Percentiles rank a stretch among this genome's conserved stretches.
Evolutionary conservation across 2,888 invertebrate genomes (phyloP).

Genomic region (Drosophila kanekoi): DNA sequence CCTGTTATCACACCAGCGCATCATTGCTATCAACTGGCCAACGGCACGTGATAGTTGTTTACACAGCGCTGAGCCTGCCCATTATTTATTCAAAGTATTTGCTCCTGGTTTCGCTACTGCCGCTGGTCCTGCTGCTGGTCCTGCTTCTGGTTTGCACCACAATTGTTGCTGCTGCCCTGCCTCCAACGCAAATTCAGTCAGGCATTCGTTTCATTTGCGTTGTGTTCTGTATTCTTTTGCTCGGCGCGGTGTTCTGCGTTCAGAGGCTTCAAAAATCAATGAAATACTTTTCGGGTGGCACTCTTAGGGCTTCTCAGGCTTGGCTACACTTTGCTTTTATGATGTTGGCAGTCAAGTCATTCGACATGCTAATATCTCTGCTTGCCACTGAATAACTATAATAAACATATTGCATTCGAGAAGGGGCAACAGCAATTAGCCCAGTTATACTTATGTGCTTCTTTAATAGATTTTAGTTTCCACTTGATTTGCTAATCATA

Average conservation of each 20-base stretch:
- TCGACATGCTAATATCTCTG: constrained; percentile 57
- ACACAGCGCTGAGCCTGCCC: constrained; percentile 43
- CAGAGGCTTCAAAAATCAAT: constrained; percentile 83
- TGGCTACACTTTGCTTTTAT: constrained; percentile 74
- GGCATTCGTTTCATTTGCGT: constrained; percentile 49
- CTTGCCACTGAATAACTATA: constrained; percentile 45
- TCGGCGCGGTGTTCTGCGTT: constrained; percentile 40
- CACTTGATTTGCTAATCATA: background rate
- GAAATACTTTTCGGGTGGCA: constrained; percentile 84
- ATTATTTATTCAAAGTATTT: constrained; percentile 68
- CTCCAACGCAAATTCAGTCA: constrained; percentile 33
- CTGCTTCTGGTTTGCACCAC: constrained; percentile 11
- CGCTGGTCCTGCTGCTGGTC: constrained; percentile 27
- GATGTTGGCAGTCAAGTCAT: constrained; percentile 62
- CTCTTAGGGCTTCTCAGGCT: constrained; percentile 79
- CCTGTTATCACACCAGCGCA: constrained; percentile 78
- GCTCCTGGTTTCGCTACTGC: constrained; percentile 10
- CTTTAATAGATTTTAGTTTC: background rate
- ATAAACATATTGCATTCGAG: background rate
- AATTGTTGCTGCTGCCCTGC: constrained; percentile 31
- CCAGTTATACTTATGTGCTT: constrained; percentile 4
- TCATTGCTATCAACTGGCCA: constrained; percentile 30
- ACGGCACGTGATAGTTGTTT: constrained; percentile 75
- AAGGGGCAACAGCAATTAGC: constrained; percentile 10
- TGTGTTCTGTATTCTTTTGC: constrained; percentile 34